Evolutionary conservation across 1,140 invertebrate species (phyloP), one percentile per base, ranked within the genome.

Genomic region (Antheraea mylitta): DNA sequence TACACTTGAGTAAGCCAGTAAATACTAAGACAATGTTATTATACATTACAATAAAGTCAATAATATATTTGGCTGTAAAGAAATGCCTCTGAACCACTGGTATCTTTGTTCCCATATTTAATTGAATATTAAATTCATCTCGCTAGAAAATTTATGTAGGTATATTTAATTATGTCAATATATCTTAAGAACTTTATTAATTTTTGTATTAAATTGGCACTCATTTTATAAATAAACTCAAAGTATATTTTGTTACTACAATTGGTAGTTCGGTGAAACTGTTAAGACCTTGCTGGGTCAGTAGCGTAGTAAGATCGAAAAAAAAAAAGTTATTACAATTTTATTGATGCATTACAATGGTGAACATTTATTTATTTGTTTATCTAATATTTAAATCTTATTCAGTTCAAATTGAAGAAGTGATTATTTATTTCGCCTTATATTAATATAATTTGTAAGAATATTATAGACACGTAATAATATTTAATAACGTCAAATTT

Each of bases 91-190:
- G 64, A 70, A 69, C 66, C 67, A 77, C 74, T 45, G 68, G 64
- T 76, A 69, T 75, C 71, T 77, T 82, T 82, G 80, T 77, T 82
- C 80, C 80, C 80, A 74, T 82, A 80, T 73, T 53, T 48, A 48
- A 48, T 48, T 53, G 45, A 53, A 53, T 53, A 53, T 53, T 53
- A 9, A 53, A 53, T n/a, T 53, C 45, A 6, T 53, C 45, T n/a
- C 45, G 45, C 45, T 53, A 53, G 45, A 53, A 53, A 53, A 53
- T 53, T 53, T 53, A n/a, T 53, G 45, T 53, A 53, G 45, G 13
- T 53, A 16, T 53, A 53, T 53, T 53, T 53, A 53, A 53, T 53
- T 53, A 6, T 5, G 16, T 6, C 45, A 16, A 53, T 53, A 53
- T 11, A 53, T 13, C 45, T 53, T 53, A 13, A 16, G 16, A 13